Conservation (phyloP, 2,888 invertebrate species). For the Caenorhabditis uteleia region DNA sequence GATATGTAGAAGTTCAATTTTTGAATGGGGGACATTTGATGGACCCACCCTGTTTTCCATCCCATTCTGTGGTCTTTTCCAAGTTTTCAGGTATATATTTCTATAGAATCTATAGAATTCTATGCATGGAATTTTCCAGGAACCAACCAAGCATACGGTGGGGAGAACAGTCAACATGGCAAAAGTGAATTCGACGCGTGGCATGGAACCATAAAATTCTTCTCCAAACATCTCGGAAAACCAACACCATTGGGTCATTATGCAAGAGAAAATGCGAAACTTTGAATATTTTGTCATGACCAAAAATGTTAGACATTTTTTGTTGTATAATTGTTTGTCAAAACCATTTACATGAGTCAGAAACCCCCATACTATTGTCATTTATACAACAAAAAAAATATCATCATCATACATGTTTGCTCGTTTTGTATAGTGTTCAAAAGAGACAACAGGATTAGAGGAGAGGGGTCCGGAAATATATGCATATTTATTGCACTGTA, state of each 20-base stretch:
- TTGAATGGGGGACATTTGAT: constrained; percentile 27
- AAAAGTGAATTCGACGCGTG: constrained; percentile 25
- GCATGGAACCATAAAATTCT: constrained; percentile 30
- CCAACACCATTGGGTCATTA: constrained; percentile 22
- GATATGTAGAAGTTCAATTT: constrained; percentile 20
- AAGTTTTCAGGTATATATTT: constrained; percentile 18
- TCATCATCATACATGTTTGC: too few relatives aligned
- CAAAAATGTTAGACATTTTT: too few relatives aligned
- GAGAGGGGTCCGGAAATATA: too few relatives aligned
- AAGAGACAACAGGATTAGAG: too few relatives aligned
- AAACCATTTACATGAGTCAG: too few relatives aligned
- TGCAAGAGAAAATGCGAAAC: constrained; percentile 25
- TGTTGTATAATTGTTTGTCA: too few relatives aligned
- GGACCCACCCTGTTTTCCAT: constrained; percentile 35
- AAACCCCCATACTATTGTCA: too few relatives aligned
- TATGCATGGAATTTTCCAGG: constrained; percentile 13
- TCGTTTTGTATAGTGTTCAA: too few relatives aligned
- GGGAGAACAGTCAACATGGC: constrained; percentile 28
- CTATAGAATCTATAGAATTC: neutral
- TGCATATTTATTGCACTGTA: constrained; percentile 29
- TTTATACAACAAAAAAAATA: too few relatives aligned
- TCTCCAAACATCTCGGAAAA: constrained; percentile 22
- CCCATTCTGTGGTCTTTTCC: constrained; percentile 18
- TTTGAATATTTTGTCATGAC: too few relatives aligned
- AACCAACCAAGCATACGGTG: constrained; percentile 27